Conservation (phyloP, 2,888 invertebrate genomes). For the Rhamphomyia laevipes region DNA sequence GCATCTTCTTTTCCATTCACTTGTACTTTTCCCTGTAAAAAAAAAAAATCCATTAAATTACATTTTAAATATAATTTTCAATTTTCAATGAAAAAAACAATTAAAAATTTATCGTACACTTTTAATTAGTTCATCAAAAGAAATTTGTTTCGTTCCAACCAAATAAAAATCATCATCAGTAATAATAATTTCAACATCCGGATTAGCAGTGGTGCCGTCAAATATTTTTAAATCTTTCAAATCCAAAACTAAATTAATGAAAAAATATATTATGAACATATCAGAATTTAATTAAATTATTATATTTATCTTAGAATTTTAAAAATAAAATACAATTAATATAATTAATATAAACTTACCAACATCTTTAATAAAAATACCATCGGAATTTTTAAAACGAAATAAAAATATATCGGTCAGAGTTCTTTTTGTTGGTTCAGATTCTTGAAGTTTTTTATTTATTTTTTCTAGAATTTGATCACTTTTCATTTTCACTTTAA, state of each 20-base stretch:
- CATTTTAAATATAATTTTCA: neutral
- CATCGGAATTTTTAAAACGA: constrained; percentile 31
- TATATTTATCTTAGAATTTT: neutral
- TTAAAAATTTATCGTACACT: constrained; percentile 17
- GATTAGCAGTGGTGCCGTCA: constrained; percentile 23
- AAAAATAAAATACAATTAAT: neutral
- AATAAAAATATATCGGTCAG: constrained; percentile 31
- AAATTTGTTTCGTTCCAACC: constrained; percentile 28
- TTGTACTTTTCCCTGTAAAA: constrained; percentile 24
- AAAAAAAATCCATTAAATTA: too few relatives aligned
- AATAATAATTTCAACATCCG: constrained; percentile 29
- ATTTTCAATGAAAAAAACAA: neutral
- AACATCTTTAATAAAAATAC: constrained; percentile 29
- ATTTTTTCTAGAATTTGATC: constrained; percentile 34
- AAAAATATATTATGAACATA: neutral
- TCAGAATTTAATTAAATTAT: neutral
- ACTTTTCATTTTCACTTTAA: constrained; percentile 25
- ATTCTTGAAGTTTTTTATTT: constrained; percentile 27
- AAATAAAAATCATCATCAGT: constrained; percentile 31
- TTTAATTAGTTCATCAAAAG: constrained; percentile 27
- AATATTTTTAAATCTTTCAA: constrained; percentile 34
- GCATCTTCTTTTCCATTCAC: constrained; percentile 28
- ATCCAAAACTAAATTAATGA: constrained; percentile 28
- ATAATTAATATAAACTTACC: constrained; percentile 20
- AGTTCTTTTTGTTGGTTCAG: constrained; percentile 29